Evolutionary conservation across 1,140 invertebrate genomes (phyloP).

Genomic region (Drosophila orena): DNA sequence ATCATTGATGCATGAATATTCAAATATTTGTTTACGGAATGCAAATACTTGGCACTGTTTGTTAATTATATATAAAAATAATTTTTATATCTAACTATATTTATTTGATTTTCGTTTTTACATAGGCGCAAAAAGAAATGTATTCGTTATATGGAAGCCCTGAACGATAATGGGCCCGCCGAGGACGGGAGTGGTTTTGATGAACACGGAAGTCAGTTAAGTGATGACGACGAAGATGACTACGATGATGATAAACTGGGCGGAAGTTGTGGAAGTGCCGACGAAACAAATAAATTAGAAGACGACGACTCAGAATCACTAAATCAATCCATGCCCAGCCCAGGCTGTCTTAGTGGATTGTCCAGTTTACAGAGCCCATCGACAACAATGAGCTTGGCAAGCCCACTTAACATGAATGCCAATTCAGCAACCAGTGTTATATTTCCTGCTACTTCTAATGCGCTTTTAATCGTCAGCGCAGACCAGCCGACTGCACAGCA

Average conservation of each 20-base stretch:
- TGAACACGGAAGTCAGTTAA: conserved; percentile 84
- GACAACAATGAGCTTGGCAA: conserved; percentile 88
- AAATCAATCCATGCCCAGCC: conserved; percentile 90
- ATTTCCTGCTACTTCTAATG: conserved; percentile 26
- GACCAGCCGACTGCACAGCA: conserved; percentile 33
- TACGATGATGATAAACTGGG: conserved; percentile 89
- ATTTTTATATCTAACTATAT: conserved; percentile 5
- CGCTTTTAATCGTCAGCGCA: conserved; percentile 16
- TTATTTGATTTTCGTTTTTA: conserved; percentile 23
- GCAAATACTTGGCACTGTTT: conserved; percentile 33
- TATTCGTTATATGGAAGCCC: conserved; percentile 95
- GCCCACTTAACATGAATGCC: conserved; percentile 87
- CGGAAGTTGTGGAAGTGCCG: conserved; percentile 87
- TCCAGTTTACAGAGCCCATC: conserved; percentile 92
- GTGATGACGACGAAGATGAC: conserved; percentile 89
- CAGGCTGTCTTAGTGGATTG: conserved; percentile 90
- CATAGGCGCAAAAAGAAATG: conserved; percentile 98
- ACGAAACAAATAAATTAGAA: conserved; percentile 89
- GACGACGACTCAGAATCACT: conserved; percentile 88
- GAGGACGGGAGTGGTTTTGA: conserved; percentile 87
- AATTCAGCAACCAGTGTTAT: conserved; percentile 80
- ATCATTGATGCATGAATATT: conserved; percentile 15
- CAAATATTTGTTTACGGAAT: conserved; percentile 33
- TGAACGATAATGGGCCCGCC: conserved; percentile 47
- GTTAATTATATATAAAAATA: not conserved